phyloP scores from a whole-genome alignment of 2,888 invertebrate genomes.

The Cyclophora punctaria region DNA sequence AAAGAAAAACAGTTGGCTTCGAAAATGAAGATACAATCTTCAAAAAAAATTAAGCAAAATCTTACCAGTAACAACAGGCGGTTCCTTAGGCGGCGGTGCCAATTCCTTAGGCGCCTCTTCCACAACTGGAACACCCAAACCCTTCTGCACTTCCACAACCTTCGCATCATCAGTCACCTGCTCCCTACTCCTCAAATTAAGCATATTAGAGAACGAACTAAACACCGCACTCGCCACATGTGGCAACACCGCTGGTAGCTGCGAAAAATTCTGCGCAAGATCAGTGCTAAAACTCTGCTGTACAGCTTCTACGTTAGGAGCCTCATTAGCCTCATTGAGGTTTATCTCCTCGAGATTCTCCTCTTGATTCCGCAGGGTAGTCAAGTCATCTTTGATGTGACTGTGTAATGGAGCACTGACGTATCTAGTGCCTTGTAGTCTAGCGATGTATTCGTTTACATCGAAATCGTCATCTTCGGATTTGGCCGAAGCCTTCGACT shows the following conservation, averaged over 20 bases:
- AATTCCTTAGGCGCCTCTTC: conserved; percentile 36
- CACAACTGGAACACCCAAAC: conserved; percentile 29
- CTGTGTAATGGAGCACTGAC: conserved; percentile 59
- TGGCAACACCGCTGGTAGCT: conserved; percentile 74
- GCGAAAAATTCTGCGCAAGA: conserved; percentile 73
- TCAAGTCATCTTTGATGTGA: conserved; percentile 58
- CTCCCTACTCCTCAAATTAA: conserved; percentile 54
- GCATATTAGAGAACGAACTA: conserved; percentile 75
- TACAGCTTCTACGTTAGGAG: conserved; percentile 16
- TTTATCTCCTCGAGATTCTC: conserved; percentile 62
- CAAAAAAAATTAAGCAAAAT: conserved; percentile 2
- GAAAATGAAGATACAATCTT: no score
- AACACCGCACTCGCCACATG: conserved; percentile 78
- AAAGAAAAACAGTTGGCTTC: no score
- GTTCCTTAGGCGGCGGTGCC: conserved; percentile 55
- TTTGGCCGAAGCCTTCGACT: conserved; percentile 41
- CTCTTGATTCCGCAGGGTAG: conserved; percentile 61
- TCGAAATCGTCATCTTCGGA: conserved; percentile 61
- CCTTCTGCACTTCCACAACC: not conserved
- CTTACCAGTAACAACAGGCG: conserved; percentile 45
- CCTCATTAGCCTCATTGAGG: conserved; percentile 44
- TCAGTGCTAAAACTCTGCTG: conserved; percentile 62
- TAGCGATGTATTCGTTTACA: conserved; percentile 65
- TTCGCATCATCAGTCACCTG: conserved; percentile 14
- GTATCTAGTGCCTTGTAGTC: conserved; percentile 61